Evolutionary conservation across 2,113 vertebrate species (phyloP).

Genomic region (Rhodinocichla rosea): DNA sequence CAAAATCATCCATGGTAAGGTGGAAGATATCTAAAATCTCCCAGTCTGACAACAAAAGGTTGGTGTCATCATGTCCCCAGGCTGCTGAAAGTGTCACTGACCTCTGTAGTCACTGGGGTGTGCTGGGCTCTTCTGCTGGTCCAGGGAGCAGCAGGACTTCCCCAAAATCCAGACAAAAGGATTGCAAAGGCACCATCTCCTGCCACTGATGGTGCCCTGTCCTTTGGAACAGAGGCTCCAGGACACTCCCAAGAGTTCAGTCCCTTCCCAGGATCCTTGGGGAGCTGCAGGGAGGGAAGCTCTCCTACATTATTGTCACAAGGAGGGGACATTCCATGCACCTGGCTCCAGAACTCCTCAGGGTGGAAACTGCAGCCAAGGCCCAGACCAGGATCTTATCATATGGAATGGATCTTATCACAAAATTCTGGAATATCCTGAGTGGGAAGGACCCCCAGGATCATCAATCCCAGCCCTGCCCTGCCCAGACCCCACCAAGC

Average conservation of each 20-base stretch:
- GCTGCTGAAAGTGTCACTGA: neutral
- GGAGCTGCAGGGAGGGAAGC: neutral
- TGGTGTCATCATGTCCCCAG: neutral
- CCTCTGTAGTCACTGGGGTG: neutral
- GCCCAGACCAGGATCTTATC: neutral
- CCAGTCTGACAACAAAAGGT: neutral
- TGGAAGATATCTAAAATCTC: neutral
- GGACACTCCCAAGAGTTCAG: neutral
- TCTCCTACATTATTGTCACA: neutral
- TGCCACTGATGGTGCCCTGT: neutral
- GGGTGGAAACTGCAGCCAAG: neutral
- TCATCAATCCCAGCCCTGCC: fast-evolving
- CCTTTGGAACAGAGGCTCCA: neutral
- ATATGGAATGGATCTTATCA: neutral
- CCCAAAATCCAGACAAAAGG: neutral
- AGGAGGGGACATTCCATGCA: neutral
- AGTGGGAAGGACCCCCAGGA: fast-evolving
- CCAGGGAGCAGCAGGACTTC: neutral
- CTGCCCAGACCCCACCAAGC: neutral
- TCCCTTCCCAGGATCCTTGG: neutral
- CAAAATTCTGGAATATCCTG: fast-evolving
- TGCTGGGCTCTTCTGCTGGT: neutral
- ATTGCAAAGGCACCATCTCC: neutral
- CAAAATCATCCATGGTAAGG: neutral
- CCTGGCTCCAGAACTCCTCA: neutral